phyloP scores from a whole-genome alignment of 2,113 vertebrate genomes.

The Ophiodon elongatus region DNA sequence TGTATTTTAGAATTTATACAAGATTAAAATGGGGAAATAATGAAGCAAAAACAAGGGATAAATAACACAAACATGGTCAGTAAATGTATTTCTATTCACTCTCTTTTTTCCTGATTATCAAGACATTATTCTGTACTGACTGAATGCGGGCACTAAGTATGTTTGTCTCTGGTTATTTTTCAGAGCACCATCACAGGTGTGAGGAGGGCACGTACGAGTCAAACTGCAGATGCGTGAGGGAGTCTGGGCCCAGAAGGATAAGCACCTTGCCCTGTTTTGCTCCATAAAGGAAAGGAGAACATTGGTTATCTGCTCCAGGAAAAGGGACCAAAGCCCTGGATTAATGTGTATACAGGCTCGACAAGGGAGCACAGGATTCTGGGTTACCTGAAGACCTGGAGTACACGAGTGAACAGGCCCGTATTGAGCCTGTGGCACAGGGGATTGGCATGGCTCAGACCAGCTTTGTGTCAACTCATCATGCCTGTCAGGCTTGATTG shows the following conservation, averaged over 20 bases:
- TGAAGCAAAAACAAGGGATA: neutral
- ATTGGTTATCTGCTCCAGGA: conserved; percentile 61
- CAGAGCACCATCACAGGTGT: conserved; percentile 63
- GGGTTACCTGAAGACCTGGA: conserved; percentile 77
- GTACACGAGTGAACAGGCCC: conserved; percentile 78
- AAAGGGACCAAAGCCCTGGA: conserved; percentile 77
- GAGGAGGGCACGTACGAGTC: conserved; percentile 61
- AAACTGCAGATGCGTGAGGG: conserved; percentile 66
- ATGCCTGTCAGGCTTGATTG: conserved; percentile 88
- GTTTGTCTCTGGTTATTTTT: conserved; percentile 64
- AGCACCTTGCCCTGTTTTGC: conserved; percentile 52
- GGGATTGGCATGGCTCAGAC: conserved; percentile 83
- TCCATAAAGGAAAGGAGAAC: conserved; percentile 54
- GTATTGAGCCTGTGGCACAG: conserved; percentile 78
- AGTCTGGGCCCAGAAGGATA: conserved; percentile 65
- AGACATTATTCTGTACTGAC: conserved; percentile 9
- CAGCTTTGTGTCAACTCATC: conserved; percentile 86
- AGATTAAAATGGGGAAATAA: neutral
- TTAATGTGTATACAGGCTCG: conserved; percentile 79
- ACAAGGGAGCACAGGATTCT: conserved; percentile 78
- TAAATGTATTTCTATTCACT: neutral
- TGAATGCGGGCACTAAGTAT: conserved; percentile 39
- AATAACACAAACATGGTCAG: neutral
- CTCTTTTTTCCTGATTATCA: neutral
- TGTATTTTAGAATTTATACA: neutral